phyloP scores from a whole-genome alignment of 1,140 invertebrate genomes.

The Drosophila albomicans region DNA sequence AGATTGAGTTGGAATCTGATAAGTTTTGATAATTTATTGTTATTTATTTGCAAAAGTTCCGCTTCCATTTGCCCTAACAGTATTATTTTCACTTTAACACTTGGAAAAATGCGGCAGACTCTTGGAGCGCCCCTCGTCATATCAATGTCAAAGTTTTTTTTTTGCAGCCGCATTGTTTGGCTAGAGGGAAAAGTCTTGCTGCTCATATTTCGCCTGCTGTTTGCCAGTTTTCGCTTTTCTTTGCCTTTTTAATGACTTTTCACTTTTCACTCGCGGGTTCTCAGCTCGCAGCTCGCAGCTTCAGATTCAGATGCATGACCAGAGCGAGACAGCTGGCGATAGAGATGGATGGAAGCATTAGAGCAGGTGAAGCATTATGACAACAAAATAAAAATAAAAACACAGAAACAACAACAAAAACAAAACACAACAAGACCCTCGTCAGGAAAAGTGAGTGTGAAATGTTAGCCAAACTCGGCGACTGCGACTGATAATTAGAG shows the following conservation, averaged over 20 bases:
- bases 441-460: constrained; percentile 66
- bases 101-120: constrained; percentile 4
- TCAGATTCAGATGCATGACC: constrained; percentile 58
- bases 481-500: constrained; percentile 70
- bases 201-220: constrained; percentile 70
- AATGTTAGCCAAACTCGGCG: constrained; percentile 53
- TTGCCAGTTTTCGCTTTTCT: constrained; percentile 75
- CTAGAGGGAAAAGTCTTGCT: constrained; percentile 51
- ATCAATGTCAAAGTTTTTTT: constrained; percentile 49
- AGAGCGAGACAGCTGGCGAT: constrained; percentile 10
- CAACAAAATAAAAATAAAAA: constrained; percentile 14
- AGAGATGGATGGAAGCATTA: not conserved
- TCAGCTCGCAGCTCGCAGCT: constrained; percentile 47
- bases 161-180: constrained; percentile 9
- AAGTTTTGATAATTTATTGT: constrained; percentile 4
- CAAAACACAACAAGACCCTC: constrained; percentile 39
- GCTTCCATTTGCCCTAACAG: constrained; percentile 11
- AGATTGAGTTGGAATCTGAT: constrained; percentile 1
- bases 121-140: constrained; percentile 32
- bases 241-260: constrained; percentile 71
- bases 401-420: too few relatives aligned
- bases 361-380: constrained; percentile 52
- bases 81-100: constrained; percentile 23
- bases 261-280: constrained; percentile 72
- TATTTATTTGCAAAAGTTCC: not conserved